Evolutionary conservation across 1,140 invertebrate genomes (phyloP).

Genomic region (Drosophila gunungcola): DNA sequence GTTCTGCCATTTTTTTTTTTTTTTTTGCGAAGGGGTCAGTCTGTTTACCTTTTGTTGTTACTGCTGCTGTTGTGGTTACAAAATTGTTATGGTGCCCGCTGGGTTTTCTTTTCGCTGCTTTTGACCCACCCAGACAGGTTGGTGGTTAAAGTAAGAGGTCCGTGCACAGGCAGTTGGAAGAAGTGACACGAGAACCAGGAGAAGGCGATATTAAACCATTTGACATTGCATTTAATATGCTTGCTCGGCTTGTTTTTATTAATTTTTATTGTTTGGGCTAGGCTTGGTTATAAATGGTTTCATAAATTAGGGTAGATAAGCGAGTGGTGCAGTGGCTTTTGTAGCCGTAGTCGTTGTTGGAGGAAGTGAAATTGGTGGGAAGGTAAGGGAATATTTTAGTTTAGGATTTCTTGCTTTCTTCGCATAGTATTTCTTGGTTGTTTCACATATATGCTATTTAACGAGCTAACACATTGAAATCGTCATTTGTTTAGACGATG

Average conservation of each 20-base stretch:
- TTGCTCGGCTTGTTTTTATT: slow-evolving; percentile 69
- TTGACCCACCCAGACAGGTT: slow-evolving; percentile 31
- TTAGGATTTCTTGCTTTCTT: background rate
- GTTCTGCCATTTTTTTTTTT: slow-evolving; percentile 52
- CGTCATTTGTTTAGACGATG: no score
- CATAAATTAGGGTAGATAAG: slow-evolving; percentile 34
- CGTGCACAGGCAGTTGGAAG: background rate
- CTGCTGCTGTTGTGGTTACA: slow-evolving; percentile 68
- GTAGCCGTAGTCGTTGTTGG: background rate
- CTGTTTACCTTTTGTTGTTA: slow-evolving; percentile 66
- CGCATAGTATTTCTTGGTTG: no score
- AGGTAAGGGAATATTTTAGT: background rate
- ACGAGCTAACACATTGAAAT: no score
- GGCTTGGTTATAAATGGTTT: slow-evolving; percentile 52
- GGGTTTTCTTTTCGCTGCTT: slow-evolving; percentile 25
- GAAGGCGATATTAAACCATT: slow-evolving; percentile 71
- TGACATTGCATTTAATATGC: slow-evolving; percentile 81
- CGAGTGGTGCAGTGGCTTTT: background rate
- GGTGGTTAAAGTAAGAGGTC: slow-evolving; percentile 63
- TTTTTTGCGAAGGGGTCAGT: slow-evolving; percentile 30
- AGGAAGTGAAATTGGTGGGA: background rate
- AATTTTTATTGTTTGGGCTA: slow-evolving; percentile 68
- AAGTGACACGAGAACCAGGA: slow-evolving; percentile 12
- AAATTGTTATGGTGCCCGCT: slow-evolving; percentile 66
- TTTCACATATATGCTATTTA: no score